Evolutionary conservation across 2,113 vertebrate species (phyloP), one percentile per base, ranked within the genome.

Genomic region (Phalacrocorax pelagicus): DNA sequence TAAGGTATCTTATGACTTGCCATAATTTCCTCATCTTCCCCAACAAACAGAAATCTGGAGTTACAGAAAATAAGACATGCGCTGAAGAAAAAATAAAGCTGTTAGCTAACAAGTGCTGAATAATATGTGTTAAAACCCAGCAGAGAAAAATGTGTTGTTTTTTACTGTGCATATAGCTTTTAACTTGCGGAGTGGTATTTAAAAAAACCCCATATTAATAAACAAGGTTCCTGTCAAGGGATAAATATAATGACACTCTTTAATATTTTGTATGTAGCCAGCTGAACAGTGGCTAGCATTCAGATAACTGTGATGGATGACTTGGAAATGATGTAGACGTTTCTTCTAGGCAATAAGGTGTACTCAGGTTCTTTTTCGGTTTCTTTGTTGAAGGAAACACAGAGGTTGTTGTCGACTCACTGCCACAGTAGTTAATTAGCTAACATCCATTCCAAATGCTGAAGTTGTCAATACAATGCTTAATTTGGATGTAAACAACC

Each of bases 121-220:
- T 79, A 75, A 87, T 52, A 51, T n/a, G 30, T 75, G 18, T 77
- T 82, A 42, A 92, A 94, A 79, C 10, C 57, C 23, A 46, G 20
- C 18, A 21, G 57, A 91, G 70, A 88, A 77, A 74, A 47, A 62
- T 15, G 15, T 44, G 29, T 27, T 75, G 36, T 40, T 63, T 86
- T 96, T 92, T 79, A 91, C 46, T 44, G n/a, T 21, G 8, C 55
- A 49, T 55, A 86, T 79, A 86, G 65, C 65, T 95, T 92, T 96
- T 75, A 75, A 93, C 29, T 67, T 77, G 44, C 65, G 36, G 61
- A 92, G 18, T 61, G 77, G 15, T 70, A 65, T 79, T 71, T 40
- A 34, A 74, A 92, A 78, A 62, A 58, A 6, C 7, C 44, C 44
- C 27, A 21, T 51, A 78, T 81, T 92, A 73, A 86, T 67, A 92